Evolutionary conservation across 2,888 invertebrate species (phyloP).

Genomic region (Pomacea canaliculata): DNA sequence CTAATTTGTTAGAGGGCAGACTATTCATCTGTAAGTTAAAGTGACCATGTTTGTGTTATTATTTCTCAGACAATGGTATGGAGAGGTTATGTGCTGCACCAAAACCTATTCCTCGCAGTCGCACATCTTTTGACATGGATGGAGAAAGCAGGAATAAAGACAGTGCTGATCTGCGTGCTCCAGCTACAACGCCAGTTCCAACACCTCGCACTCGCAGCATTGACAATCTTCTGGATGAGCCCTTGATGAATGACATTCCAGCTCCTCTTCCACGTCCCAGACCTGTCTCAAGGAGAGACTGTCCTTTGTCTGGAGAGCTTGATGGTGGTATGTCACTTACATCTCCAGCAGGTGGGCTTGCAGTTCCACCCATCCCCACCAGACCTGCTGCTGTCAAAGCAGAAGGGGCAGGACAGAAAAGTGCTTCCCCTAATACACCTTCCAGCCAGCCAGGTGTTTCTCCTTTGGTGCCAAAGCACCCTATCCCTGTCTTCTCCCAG

Average conservation of each 20-base stretch:
- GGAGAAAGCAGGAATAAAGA: constrained; percentile 2
- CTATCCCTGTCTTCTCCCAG: background rate
- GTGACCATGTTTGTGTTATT: no score
- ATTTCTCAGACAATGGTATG: constrained; percentile 1
- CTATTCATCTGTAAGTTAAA: no score
- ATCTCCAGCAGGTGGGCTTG: background rate
- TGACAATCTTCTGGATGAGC: constrained; percentile 38
- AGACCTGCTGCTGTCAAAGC: background rate
- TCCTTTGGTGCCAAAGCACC: constrained; percentile 7
- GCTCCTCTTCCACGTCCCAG: constrained; percentile 20
- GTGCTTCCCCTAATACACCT: background rate
- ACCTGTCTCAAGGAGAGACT: constrained; percentile 32
- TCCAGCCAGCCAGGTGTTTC: background rate
- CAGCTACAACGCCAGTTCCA: constrained; percentile 21
- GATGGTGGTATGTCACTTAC: constrained; percentile 9
- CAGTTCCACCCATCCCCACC: background rate
- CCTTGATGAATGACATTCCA: constrained; percentile 11
- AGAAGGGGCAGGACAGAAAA: background rate
- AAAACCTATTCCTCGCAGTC: constrained; percentile 48
- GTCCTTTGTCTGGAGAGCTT: constrained; percentile 1
- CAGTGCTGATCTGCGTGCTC: constrained; percentile 8
- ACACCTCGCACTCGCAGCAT: constrained; percentile 42
- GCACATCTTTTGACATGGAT: constrained; percentile 46
- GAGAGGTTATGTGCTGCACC: constrained; percentile 29
- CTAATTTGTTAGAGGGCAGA: no score